Evolutionary conservation across 2,113 vertebrate species (phyloP).

Genomic region (Australoheros scitulus): DNA sequence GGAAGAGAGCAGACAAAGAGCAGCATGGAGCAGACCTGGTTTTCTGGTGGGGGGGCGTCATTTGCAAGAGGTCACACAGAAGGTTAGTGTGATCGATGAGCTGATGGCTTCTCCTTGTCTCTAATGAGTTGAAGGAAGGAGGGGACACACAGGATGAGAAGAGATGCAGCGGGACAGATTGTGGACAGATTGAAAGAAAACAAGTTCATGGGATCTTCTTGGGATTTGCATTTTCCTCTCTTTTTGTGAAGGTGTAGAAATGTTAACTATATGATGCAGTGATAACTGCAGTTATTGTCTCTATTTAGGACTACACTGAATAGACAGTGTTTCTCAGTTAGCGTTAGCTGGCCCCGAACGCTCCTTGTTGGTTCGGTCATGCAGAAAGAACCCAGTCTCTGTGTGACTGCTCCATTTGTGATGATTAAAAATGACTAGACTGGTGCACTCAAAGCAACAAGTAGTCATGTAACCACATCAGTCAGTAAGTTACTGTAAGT

Average conservation of each 20-base stretch:
- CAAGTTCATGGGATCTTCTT: background rate
- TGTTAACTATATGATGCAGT: background rate
- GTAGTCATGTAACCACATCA: conserved; percentile 4
- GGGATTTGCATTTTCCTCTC: background rate
- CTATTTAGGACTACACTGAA: background rate
- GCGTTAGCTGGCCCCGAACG: background rate
- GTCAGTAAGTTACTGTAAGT: conserved; percentile 3
- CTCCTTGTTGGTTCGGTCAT: background rate
- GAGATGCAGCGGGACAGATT: background rate
- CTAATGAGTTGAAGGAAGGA: conserved; percentile 27
- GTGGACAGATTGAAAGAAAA: background rate
- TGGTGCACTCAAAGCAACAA: background rate
- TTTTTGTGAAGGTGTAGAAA: background rate
- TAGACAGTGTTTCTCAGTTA: background rate
- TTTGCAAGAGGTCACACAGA: conserved; percentile 42
- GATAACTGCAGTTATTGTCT: background rate
- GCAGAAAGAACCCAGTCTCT: background rate
- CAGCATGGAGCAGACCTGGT: conserved; percentile 47
- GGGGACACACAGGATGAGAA: background rate
- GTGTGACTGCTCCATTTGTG: background rate
- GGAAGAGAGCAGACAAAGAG: conserved; percentile 75
- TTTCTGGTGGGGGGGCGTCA: background rate
- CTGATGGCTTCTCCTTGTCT: conserved; percentile 36
- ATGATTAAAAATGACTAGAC: background rate
- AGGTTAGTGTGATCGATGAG: conserved; percentile 55